Conservation (phyloP, 1,140 invertebrate genomes). For the Drosophila sproati region DNA sequence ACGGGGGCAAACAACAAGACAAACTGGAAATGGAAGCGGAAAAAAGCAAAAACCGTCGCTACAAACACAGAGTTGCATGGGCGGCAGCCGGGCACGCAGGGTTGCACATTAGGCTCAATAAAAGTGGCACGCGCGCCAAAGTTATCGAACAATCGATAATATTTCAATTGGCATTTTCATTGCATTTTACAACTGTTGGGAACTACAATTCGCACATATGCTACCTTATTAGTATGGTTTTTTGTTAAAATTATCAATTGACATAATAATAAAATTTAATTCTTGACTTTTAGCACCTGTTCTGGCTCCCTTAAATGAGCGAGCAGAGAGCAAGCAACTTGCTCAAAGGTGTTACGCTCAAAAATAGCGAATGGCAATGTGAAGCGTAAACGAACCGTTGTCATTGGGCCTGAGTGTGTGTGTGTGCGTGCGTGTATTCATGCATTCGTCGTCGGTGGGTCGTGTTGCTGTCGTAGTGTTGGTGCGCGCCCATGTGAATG, state of each 20-base stretch:
- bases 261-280: not conserved
- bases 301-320: constrained; percentile 28
- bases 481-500: constrained; percentile 67
- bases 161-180: constrained; percentile 12
- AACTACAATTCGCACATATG: not conserved
- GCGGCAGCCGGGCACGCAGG: constrained; percentile 61
- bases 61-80: constrained; percentile 77
- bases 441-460: constrained; percentile 32
- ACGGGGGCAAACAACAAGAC: constrained; percentile 66
- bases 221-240: not conserved
- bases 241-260: not conserved
- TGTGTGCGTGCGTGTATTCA: constrained; percentile 14
- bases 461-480: constrained; percentile 29
- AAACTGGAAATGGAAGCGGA: constrained; percentile 81
- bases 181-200: constrained; percentile 19
- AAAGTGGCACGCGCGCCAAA: constrained; percentile 27
- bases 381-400: constrained; percentile 58
- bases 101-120: constrained; percentile 44
- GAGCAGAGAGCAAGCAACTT: constrained; percentile 24
- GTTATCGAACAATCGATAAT: constrained; percentile 58
- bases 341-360: constrained; percentile 51
- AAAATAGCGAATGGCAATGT: constrained; percentile 72
- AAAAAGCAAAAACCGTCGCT: constrained; percentile 59
- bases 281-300: constrained; percentile 19
- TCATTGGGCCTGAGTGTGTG: constrained; percentile 25